Evolutionary conservation across 2,113 vertebrate species (phyloP).

Genomic region (Electrona antarctica): DNA sequence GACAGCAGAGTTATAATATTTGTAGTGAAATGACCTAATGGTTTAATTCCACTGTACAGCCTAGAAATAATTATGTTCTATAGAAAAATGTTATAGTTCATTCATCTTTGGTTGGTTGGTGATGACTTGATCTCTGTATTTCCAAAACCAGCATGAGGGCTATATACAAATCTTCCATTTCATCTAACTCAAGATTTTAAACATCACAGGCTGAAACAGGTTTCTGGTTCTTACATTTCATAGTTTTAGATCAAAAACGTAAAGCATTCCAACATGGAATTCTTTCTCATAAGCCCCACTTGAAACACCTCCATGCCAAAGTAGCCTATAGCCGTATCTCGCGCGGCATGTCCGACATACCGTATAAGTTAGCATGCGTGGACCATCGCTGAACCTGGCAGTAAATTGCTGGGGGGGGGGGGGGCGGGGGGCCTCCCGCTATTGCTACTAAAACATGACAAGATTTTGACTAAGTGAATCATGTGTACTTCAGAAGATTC

Average conservation of each 20-base stretch:
- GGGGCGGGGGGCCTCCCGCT: slow-evolving; percentile 32
- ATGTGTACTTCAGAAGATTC: slow-evolving; percentile 42
- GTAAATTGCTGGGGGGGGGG: slow-evolving; percentile 27
- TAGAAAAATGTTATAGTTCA: slow-evolving; percentile 58
- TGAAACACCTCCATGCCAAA: slow-evolving; percentile 11
- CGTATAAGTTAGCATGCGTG: slow-evolving; percentile 33
- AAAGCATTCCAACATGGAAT: slow-evolving; percentile 49
- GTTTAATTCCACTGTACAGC: slow-evolving; percentile 28
- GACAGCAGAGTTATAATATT: slow-evolving; percentile 10
- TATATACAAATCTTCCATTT: slow-evolving; percentile 61
- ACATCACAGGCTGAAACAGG: slow-evolving; percentile 65
- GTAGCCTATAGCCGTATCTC: slow-evolving; percentile 1
- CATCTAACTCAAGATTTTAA: slow-evolving; percentile 45
- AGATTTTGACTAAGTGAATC: slow-evolving; percentile 51
- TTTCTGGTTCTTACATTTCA: slow-evolving; percentile 57
- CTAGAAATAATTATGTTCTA: slow-evolving; percentile 43
- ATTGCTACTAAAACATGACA: slow-evolving; percentile 50
- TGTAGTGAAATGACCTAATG: slow-evolving; percentile 40
- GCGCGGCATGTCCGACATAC: slow-evolving; percentile 18
- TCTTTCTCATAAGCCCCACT: slow-evolving; percentile 51
- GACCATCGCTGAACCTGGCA: slow-evolving; percentile 36
- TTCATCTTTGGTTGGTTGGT: slow-evolving; percentile 60
- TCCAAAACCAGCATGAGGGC: slow-evolving; percentile 66
- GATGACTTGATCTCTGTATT: slow-evolving; percentile 61
- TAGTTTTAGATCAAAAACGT: slow-evolving; percentile 49